Base-by-base conservation (phyloP, 2,113 vertebrate species). In the Athene cunicularia region DNA sequence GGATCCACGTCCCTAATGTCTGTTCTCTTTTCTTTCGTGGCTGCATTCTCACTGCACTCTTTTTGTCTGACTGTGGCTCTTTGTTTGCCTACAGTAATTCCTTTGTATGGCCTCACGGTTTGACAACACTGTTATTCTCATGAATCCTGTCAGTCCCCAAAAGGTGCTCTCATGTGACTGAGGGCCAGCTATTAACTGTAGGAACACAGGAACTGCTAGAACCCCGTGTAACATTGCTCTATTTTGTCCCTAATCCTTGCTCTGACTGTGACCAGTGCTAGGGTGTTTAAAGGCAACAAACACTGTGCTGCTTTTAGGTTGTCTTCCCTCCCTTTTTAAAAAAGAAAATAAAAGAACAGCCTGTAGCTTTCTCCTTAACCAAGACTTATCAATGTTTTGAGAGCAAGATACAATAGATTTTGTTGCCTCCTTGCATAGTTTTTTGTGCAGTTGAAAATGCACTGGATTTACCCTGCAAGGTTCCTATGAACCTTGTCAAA, bases 21-120 rank as follows among this genome's bases (percentile, higher is more conserved):
- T 41, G 7, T 0, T 0, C 32, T 80, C 26, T 37, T 84, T 37
- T 70, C 37, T 88, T 67, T 52, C 41, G 11, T 22, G 11, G 12
- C 15, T 67, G 23, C 10, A 13, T 49, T 83, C 35, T 58, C 56
- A 13, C 6, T 79, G 33, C 21, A 2, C 47, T 71, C 5, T 9
- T 86, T 89, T 47, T 76, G 47, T 41, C n/a, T 43, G 41, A 49
- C 58, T 80, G 2, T 59, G 53, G 47, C 50, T 86, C 55, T 91
- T 89, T 90, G 59, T 86, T 73, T 83, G 68, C 91, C 66, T 35
- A 14, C 68, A 79, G 59, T 35, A 66, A 55, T 49, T 94, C n/a
- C 41, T 68, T 52, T 88, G 67, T 75, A n/a, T 20, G 67, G 50
- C 32, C n/a, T 19, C 8, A 4, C 37, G 75, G 50, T 90, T 32